phyloP scores from a whole-genome alignment of 2,113 vertebrate genomes.

The human (Homo sapiens) region GRCh38 chr5:81085001-81085500 shows the following conservation, averaged over 20 bases:
- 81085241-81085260: background rate
- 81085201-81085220: background rate
- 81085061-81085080: background rate
- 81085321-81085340: background rate
- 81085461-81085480: background rate
- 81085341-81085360: background rate
- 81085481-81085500: background rate
- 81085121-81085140: background rate
- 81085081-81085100: background rate
- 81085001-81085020: background rate
- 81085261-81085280: background rate
- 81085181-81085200: background rate
- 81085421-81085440: background rate
- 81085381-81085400: background rate
- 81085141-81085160: background rate
- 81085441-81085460: background rate
- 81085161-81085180: background rate
- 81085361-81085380: background rate
- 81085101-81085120: background rate
- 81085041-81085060: background rate
- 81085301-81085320: background rate
- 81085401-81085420: background rate
- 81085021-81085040: background rate
- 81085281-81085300: background rate
- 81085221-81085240: slow-evolving; percentile 13